Percentiles rank a stretch among this genome's conserved stretches.
Evolutionary conservation across 1,140 invertebrate species (phyloP).

Genomic region (Diachasma alloeum): DNA sequence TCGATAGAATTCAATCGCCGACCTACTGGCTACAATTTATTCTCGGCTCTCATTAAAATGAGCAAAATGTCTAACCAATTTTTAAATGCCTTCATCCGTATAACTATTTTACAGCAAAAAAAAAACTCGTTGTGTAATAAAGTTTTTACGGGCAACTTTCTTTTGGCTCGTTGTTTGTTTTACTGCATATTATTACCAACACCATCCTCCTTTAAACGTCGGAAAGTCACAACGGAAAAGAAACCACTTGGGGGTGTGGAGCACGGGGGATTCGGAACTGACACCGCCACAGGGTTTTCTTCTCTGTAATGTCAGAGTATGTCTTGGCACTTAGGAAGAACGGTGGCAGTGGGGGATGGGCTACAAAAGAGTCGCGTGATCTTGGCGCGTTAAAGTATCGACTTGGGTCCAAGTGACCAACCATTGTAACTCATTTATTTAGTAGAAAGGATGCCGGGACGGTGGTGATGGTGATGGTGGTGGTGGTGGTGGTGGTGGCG

Average conservation of each 20-base stretch:
- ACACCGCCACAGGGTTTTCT: background rate
- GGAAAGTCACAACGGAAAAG: conserved; percentile 14
- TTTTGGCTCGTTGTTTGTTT: background rate
- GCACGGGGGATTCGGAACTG: background rate
- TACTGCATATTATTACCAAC: background rate
- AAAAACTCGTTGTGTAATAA: background rate
- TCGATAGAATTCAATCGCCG: conserved; percentile 14
- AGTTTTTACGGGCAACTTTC: background rate
- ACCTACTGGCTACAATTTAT: conserved; percentile 15
- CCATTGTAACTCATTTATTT: conserved; percentile 48
- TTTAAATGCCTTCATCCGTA: background rate
- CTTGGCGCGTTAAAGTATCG: conserved; percentile 43
- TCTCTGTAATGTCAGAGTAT: background rate
- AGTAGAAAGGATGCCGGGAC: conserved; percentile 41
- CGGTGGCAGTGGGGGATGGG: background rate
- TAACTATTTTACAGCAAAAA: background rate
- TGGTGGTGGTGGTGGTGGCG: background rate
- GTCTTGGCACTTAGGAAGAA: background rate
- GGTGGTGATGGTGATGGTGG: background rate
- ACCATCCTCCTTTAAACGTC: conserved; percentile 1
- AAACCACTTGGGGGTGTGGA: background rate
- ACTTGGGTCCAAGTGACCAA: conserved; percentile 23
- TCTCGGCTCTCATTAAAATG: background rate
- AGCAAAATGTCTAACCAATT: background rate
- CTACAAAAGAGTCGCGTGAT: conserved; percentile 41